Evolutionary conservation across 2,113 vertebrate species (phyloP).

Genomic region (Verasper variegatus): DNA sequence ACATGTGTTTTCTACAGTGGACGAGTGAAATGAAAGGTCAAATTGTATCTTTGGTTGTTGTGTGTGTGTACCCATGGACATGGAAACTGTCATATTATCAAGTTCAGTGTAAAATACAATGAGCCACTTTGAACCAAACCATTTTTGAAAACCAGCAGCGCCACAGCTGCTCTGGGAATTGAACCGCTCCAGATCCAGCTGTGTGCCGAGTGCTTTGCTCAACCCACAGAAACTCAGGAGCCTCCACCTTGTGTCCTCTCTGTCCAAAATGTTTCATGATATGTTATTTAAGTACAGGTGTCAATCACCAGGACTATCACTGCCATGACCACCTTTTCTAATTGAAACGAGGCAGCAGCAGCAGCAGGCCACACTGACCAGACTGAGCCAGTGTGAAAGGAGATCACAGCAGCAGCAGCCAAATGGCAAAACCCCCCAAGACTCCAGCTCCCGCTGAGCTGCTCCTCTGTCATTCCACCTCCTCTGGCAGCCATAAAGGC

Average conservation of each 20-base stretch:
- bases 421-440: slow-evolving; percentile 41
- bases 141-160: not conserved
- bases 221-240: not conserved
- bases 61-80: too few species aligned
- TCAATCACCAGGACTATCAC: not conserved
- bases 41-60: too few species aligned
- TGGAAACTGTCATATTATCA: too few species aligned
- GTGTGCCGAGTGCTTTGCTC: not conserved
- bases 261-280: not conserved
- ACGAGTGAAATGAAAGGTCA: not conserved
- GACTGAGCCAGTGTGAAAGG: slow-evolving; percentile 3
- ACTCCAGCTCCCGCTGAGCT: slow-evolving; percentile 47
- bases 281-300: not conserved
- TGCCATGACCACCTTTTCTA: not conserved
- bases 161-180: not conserved
- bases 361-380: slow-evolving; percentile 19
- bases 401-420: slow-evolving; percentile 42
- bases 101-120: not conserved
- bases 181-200: not conserved
- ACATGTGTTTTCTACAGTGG: not conserved
- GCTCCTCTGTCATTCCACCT: slow-evolving; percentile 24
- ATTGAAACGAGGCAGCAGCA: slow-evolving; percentile 14
- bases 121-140: not conserved
- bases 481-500: slow-evolving; percentile 16
- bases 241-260: not conserved